Conservation (phyloP, 2,113 vertebrate species). For the Corythaixoides concolor region DNA sequence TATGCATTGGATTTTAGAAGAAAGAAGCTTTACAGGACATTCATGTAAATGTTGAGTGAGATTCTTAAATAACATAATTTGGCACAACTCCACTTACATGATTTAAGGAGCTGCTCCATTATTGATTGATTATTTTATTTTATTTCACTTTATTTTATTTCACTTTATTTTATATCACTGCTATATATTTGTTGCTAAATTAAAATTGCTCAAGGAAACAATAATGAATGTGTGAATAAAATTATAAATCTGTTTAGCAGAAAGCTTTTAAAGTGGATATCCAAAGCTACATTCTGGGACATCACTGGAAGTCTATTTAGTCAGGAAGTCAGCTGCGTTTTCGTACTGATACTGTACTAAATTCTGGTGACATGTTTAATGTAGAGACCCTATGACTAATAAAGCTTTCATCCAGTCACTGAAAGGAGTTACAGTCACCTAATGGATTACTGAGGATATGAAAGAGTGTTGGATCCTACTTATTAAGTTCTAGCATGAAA, state of each 20-base stretch:
- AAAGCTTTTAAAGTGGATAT: slow-evolving; percentile 17
- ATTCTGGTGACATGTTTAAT: slow-evolving; percentile 69
- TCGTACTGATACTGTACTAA: slow-evolving; percentile 47
- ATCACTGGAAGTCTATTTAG: slow-evolving; percentile 46
- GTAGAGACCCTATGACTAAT: slow-evolving; percentile 66
- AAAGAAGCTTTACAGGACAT: neutral
- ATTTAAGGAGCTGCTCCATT: neutral
- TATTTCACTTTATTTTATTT: neutral
- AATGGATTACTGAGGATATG: slow-evolving; percentile 77
- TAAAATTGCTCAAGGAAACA: slow-evolving; percentile 25
- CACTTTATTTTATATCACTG: neutral
- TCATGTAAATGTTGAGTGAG: neutral
- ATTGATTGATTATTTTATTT: neutral
- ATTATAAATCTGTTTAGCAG: slow-evolving; percentile 40
- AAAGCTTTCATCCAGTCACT: slow-evolving; percentile 73
- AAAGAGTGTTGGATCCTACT: slow-evolving; percentile 73
- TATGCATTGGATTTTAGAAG: neutral
- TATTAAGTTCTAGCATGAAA: slow-evolving; percentile 80
- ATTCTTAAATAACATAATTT: neutral
- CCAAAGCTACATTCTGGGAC: slow-evolving; percentile 23
- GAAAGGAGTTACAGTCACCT: slow-evolving; percentile 71
- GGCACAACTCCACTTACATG: neutral
- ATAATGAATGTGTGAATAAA: slow-evolving; percentile 21
- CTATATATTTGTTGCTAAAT: neutral
- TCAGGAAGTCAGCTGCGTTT: slow-evolving; percentile 59